Evolutionary conservation across 2,888 invertebrate species (phyloP).

Genomic region (Drosophila emarginata): DNA sequence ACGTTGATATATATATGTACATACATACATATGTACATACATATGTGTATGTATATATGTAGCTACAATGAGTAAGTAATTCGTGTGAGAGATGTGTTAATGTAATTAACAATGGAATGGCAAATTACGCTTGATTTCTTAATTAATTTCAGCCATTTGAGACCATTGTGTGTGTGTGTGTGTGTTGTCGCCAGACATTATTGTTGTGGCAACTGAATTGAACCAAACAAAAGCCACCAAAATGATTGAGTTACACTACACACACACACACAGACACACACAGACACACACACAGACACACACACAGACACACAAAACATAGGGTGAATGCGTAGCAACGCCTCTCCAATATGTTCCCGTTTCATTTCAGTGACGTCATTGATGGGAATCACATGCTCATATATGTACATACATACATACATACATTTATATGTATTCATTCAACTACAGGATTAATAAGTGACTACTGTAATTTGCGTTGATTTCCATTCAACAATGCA

Average conservation of each 20-base stretch:
- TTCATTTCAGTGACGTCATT: neutral
- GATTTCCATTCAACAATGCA: neutral
- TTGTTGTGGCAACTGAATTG: neutral
- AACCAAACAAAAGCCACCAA: neutral
- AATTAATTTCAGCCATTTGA: neutral
- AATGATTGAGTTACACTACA: neutral
- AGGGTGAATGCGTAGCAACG: too few relatives aligned
- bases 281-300: too few relatives aligned
- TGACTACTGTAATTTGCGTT: neutral
- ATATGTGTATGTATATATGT: too few relatives aligned
- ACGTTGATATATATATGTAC: too few relatives aligned
- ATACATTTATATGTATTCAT: too few relatives aligned
- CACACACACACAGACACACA: too few relatives aligned
- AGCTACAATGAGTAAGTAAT: constrained; percentile 8
- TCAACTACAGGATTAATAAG: too few relatives aligned
- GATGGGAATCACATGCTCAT: neutral
- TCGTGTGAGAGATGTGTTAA: constrained; percentile 24
- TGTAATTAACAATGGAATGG: constrained; percentile 27
- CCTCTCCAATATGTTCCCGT: neutral
- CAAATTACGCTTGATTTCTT: constrained; percentile 4
- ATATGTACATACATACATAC: too few relatives aligned
- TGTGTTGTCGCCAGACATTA: neutral
- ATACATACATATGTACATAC: too few relatives aligned
- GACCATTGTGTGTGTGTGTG: neutral
- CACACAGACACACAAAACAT: too few relatives aligned